Conservation (phyloP, 2,113 vertebrate species). For the human region DNA sequence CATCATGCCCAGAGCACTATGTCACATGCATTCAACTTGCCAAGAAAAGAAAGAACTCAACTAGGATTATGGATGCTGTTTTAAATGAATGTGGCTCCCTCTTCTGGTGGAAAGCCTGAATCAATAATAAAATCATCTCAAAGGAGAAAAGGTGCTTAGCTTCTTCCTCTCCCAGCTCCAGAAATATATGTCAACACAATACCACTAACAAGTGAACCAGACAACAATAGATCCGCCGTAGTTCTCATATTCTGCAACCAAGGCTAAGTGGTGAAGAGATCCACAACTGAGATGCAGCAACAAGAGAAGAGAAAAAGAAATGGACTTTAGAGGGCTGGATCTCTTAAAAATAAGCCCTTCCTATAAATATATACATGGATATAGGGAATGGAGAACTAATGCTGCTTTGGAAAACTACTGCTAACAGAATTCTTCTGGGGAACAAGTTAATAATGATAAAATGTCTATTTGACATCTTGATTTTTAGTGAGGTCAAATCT, state of each 20-base stretch:
- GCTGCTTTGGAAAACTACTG: not conserved
- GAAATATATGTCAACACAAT: not conserved
- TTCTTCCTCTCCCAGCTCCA: not conserved
- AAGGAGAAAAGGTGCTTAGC: not conserved
- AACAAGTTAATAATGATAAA: not conserved
- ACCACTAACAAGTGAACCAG: not conserved
- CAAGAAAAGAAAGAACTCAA: not conserved
- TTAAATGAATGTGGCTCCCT: slow-evolving; percentile 84
- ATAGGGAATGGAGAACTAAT: not conserved
- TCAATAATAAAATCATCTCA: not conserved
- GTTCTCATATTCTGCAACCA: not conserved
- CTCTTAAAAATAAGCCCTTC: not conserved
- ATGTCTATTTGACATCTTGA: not conserved
- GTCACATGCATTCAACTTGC: not conserved
- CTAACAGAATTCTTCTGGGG: not conserved
- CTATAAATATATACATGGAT: not conserved
- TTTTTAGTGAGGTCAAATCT: not conserved
- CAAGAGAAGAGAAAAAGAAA: not conserved
- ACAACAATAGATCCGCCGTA: not conserved
- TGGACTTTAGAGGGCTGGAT: not conserved
- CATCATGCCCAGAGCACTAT: not conserved
- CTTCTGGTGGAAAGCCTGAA: slow-evolving; percentile 78
- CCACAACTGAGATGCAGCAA: not conserved
- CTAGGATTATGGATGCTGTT: slow-evolving; percentile 55
- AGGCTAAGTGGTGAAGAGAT: fast-evolving